Conservation (phyloP, 2,888 invertebrate genomes). For the Spialia ferax region DNA sequence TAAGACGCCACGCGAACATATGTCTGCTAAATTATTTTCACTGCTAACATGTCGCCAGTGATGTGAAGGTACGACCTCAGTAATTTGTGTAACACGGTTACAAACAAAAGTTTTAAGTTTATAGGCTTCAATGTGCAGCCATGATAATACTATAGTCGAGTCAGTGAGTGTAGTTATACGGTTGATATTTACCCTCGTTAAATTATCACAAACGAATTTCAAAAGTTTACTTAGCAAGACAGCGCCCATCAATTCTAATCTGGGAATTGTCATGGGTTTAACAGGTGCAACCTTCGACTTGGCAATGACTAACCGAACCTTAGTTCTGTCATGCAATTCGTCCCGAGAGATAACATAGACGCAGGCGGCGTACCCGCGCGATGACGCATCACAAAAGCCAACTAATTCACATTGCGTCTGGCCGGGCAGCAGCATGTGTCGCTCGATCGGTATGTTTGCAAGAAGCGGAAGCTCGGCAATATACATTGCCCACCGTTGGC, state of each 20-base stretch:
- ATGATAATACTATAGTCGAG: background rate
- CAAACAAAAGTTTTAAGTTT: conserved; percentile 7
- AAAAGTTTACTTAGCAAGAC: background rate
- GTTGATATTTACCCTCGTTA: background rate
- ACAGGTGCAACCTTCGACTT: conserved; percentile 4
- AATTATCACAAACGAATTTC: background rate
- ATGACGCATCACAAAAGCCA: conserved; percentile 7
- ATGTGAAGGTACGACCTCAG: background rate
- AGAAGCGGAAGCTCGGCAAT: background rate
- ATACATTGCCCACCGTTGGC: background rate
- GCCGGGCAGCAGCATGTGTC: background rate
- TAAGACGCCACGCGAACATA: background rate
- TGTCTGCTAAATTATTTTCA: background rate
- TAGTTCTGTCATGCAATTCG: background rate
- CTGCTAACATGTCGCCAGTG: background rate
- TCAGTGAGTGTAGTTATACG: background rate
- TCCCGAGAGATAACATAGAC: background rate
- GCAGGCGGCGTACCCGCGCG: conserved; percentile 3
- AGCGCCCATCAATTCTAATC: background rate
- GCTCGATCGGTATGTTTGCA: background rate
- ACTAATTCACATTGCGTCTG: background rate
- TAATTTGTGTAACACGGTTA: conserved; percentile 8
- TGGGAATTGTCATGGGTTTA: background rate
- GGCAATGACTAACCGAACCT: background rate
- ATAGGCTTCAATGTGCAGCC: conserved; percentile 2